Percentiles rank a stretch among this genome's conserved stretches.
Evolutionary conservation across 2,797 vertebrate species (phyloP).

Genomic region (Eptatretus atami): DNA sequence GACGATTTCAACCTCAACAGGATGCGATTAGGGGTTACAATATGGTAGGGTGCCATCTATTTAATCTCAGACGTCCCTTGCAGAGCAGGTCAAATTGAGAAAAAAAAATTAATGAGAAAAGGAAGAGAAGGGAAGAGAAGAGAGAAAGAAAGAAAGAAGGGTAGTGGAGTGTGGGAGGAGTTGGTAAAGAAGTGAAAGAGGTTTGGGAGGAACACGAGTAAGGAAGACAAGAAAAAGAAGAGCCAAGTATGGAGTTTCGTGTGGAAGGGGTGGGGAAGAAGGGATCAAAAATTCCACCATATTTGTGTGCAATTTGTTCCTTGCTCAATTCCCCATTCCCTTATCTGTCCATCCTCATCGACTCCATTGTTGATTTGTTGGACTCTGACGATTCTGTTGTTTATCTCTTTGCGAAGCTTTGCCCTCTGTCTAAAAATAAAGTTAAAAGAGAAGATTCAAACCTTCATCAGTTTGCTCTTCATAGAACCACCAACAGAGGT

Average conservation of each 20-base stretch:
- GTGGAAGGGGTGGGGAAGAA: neutral
- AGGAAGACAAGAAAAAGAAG: neutral
- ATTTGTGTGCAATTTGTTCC: neutral
- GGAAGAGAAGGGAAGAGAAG: too few relatives aligned
- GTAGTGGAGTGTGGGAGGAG: neutral
- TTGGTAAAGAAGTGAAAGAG: neutral
- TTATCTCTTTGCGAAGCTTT: too few relatives aligned
- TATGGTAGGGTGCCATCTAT: too few relatives aligned
- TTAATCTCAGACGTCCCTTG: too few relatives aligned
- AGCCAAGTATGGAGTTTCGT: too few relatives aligned
- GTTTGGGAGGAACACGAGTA: neutral
- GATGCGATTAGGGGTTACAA: too few relatives aligned
- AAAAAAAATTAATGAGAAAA: too few relatives aligned
- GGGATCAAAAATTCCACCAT: too few relatives aligned
- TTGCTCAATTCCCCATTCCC: neutral
- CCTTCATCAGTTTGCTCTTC: conserved; percentile 82
- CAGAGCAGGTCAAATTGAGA: too few relatives aligned
- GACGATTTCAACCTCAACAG: too few relatives aligned
- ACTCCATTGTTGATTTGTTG: neutral
- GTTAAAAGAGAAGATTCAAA: conserved; percentile 12
- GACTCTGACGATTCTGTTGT: neutral
- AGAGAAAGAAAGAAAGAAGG: neutral
- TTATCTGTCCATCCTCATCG: neutral
- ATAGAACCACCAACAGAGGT: conserved; percentile 57
- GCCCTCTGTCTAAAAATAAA: too few relatives aligned